Evolutionary conservation across 2,113 vertebrate species (phyloP).

Genomic region (Budorcas taxicolor): DNA sequence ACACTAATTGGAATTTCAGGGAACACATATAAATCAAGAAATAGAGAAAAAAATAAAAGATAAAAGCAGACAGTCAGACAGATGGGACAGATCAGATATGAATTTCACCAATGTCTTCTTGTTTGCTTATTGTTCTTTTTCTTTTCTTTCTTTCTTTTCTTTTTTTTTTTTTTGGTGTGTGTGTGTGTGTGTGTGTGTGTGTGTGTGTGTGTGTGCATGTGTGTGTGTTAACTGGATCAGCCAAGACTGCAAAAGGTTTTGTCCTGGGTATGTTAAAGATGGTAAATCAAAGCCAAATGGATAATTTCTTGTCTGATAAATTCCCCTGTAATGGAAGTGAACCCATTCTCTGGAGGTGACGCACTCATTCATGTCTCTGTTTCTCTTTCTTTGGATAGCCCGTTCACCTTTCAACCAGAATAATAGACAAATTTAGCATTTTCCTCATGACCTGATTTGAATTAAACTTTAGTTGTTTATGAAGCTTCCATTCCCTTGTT

Average conservation of each 20-base stretch:
- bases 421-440: background rate
- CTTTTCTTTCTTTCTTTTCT: background rate
- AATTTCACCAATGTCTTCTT: background rate
- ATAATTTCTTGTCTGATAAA: background rate
- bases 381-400: background rate
- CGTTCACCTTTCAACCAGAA: background rate
- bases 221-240: background rate
- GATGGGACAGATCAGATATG: background rate
- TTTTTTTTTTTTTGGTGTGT: background rate
- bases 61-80: background rate
- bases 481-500: background rate
- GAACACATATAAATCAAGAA: background rate
- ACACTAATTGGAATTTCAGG: background rate
- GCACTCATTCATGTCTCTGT: background rate
- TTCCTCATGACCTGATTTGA: background rate
- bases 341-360: background rate
- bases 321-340: background rate
- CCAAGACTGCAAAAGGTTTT: conserved; percentile 1
- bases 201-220: background rate
- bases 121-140: background rate
- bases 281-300: conserved; percentile 7
- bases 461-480: background rate
- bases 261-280: background rate
- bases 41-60: background rate
- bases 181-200: too few species aligned